These are phyloP conservation scores for Eupleurogrammus muticus DNA, from an alignment of 2,797 vertebrate genomes.

Conservation along the genomic window DNA sequence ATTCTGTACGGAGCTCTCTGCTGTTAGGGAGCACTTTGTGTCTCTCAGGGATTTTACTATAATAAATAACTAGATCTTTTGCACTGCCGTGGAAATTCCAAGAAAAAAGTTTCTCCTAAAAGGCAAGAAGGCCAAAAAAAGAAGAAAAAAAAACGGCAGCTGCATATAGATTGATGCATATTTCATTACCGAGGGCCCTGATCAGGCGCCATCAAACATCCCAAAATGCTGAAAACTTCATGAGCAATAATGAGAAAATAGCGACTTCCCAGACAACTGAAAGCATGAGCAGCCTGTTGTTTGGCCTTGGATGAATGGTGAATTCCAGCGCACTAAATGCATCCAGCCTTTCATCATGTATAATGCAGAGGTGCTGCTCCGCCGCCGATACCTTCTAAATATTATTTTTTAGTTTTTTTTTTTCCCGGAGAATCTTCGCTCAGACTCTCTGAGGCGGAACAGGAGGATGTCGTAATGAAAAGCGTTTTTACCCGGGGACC, in stretches of 20 bases:
- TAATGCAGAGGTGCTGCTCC: conserved; percentile 16
- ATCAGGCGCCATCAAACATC: conserved; percentile 26
- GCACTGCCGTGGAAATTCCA: not conserved
- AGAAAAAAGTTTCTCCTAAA: conserved; percentile 6
- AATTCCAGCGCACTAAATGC: conserved; percentile 18
- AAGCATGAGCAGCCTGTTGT: conserved; percentile 26
- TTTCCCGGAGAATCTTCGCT: conserved; percentile 4
- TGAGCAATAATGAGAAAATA: conserved; percentile 29
- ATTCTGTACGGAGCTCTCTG: conserved; percentile 7
- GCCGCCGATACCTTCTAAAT: conserved; percentile 21
- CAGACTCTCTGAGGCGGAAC: not conserved
- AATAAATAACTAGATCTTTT: conserved; percentile 20
- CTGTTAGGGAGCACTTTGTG: conserved; percentile 21
- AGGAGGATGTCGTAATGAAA: conserved; percentile 31
- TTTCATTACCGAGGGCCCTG: conserved; percentile 20
- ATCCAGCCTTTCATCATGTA: conserved; percentile 27
- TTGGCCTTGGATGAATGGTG: conserved; percentile 22
- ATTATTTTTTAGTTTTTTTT: conserved; percentile 23
- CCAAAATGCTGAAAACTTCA: conserved; percentile 27
- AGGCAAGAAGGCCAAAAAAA: not conserved
- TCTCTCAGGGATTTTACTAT: conserved; percentile 6
- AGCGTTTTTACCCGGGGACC: conserved; percentile 32
- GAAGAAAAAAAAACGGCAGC: conserved; percentile 25
- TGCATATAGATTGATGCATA: conserved; percentile 17
- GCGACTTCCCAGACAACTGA: conserved; percentile 11